Percentiles rank a stretch among this genome's conserved stretches.
phyloP scores from a whole-genome alignment of 2,888 invertebrate species.

The Agrotis clavis region DNA sequence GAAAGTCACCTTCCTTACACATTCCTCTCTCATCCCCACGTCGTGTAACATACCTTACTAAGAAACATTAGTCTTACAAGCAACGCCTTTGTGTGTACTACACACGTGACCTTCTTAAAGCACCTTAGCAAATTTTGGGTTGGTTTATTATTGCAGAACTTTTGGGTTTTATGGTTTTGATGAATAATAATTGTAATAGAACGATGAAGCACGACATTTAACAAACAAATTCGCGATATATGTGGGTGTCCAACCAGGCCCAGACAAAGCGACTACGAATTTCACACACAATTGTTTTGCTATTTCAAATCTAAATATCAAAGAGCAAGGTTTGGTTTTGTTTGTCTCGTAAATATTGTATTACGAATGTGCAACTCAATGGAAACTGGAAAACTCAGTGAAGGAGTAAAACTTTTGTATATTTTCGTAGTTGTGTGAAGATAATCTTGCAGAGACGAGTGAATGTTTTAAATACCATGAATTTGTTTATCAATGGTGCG shows the following conservation, averaged over 20 bases:
- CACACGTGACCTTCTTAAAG: too few relatives aligned
- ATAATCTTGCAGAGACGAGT: neutral
- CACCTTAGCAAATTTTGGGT: too few relatives aligned
- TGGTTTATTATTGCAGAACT: too few relatives aligned
- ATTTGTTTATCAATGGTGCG: neutral
- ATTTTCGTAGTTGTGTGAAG: neutral
- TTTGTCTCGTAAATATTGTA: constrained; percentile 23
- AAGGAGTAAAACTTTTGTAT: constrained; percentile 3
- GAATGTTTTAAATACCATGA: neutral
- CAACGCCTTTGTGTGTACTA: too few relatives aligned
- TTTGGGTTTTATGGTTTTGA: neutral
- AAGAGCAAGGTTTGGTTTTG: constrained; percentile 11
- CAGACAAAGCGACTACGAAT: constrained; percentile 21
- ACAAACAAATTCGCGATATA: constrained; percentile 38
- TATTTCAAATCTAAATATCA: constrained; percentile 36
- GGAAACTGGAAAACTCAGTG: neutral
- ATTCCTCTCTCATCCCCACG: too few relatives aligned
- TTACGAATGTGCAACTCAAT: constrained; percentile 15
- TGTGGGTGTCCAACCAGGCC: constrained; percentile 21
- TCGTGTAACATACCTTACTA: too few relatives aligned
- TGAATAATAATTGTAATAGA: constrained; percentile 47
- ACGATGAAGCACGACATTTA: constrained; percentile 55
- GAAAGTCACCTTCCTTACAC: too few relatives aligned
- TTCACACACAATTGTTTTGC: constrained; percentile 32
- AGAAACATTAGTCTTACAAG: too few relatives aligned